Evolutionary conservation across 1,140 invertebrate species (phyloP).

Genomic region (Solen grandis): DNA sequence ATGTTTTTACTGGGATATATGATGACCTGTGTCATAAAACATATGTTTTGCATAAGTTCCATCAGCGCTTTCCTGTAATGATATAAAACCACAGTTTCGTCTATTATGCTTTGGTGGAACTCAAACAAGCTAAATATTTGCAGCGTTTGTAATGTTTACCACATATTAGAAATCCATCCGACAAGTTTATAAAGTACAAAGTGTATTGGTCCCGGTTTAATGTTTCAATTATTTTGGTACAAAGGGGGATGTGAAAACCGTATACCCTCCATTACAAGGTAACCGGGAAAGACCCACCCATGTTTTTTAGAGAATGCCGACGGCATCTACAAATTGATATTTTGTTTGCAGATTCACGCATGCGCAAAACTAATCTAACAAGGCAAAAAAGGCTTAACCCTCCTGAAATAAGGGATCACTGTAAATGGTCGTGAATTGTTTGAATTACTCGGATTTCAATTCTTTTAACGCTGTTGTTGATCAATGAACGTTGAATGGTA

Average conservation of each 20-base stretch:
- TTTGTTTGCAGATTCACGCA: conserved; percentile 51
- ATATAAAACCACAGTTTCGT: too few species aligned
- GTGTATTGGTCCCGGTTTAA: conserved; percentile 23
- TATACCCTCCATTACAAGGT: too few species aligned
- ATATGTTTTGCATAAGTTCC: too few species aligned
- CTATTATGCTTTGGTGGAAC: too few species aligned
- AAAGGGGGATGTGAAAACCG: conserved; percentile 39
- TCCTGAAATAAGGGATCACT: conserved; percentile 18
- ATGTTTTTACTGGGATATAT: too few species aligned
- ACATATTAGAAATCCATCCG: too few species aligned
- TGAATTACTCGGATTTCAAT: conserved; percentile 38
- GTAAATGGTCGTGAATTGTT: conserved; percentile 14
- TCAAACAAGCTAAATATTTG: conserved; percentile 48
- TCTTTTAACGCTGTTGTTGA: conserved; percentile 28
- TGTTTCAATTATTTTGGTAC: conserved; percentile 50
- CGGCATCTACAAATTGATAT: conserved; percentile 42
- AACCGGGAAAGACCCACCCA: conserved; percentile 23
- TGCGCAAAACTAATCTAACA: conserved; percentile 43
- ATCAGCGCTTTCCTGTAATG: too few species aligned
- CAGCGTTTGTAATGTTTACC: conserved; percentile 41
- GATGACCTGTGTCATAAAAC: too few species aligned
- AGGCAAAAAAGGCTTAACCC: neutral
- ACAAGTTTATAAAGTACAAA: conserved; percentile 37
- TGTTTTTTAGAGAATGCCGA: conserved; percentile 10
- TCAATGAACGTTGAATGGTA: conserved; percentile 47